Evolutionary conservation across 2,113 vertebrate species (phyloP).

Genomic region (Bombycilla garrulus): DNA sequence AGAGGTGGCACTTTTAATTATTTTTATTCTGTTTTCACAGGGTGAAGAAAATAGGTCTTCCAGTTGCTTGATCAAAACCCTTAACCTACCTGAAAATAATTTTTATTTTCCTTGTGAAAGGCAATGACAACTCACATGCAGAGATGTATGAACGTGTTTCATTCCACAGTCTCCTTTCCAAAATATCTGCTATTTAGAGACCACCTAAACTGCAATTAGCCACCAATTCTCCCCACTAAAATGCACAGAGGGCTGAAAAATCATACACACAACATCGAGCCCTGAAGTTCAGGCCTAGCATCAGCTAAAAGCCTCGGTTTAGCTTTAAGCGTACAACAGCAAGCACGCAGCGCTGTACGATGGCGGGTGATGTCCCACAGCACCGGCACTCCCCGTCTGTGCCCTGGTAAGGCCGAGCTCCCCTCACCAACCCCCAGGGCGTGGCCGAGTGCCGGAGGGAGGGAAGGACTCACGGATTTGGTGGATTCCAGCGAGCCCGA

Average conservation of each 20-base stretch:
- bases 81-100: background rate
- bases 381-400: background rate
- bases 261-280: accelerated
- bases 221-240: background rate
- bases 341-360: accelerated
- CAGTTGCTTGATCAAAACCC: background rate
- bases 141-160: background rate
- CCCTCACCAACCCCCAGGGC: too few relatives aligned
- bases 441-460: background rate
- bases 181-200: background rate
- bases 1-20: background rate
- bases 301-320: background rate
- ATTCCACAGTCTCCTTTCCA: background rate
- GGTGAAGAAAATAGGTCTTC: background rate
- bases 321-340: background rate
- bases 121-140: background rate
- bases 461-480: constrained; percentile 77
- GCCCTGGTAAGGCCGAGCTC: too few relatives aligned
- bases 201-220: background rate
- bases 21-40: background rate
- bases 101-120: background rate
- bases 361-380: background rate
- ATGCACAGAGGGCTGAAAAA: background rate
- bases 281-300: background rate
- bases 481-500: constrained; percentile 86